A percentile compares a stretch with the other conserved stretches of the same genome.
Evolutionary conservation across 2,888 invertebrate species (phyloP).

Genomic region (Polydesmus complanatus): DNA sequence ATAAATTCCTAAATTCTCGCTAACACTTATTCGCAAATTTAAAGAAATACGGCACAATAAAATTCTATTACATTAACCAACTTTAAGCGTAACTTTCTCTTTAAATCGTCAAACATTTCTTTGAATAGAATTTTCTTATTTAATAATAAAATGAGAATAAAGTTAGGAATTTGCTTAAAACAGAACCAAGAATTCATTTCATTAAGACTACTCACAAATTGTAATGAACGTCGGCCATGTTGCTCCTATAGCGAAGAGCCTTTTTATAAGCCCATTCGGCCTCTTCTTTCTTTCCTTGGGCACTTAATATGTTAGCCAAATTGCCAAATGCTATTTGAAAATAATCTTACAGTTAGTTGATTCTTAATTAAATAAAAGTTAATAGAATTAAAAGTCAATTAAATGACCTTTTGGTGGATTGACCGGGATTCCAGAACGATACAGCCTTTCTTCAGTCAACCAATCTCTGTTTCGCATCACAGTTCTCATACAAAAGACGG

Average conservation of each 20-base stretch:
- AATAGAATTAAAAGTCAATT: neutral
- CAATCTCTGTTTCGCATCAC: conserved; percentile 75
- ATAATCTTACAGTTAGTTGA: neutral
- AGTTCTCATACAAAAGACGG: conserved; percentile 45
- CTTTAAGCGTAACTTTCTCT: neutral
- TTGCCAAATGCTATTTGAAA: conserved; percentile 73
- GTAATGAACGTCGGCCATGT: conserved; percentile 98
- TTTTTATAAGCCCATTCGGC: conserved; percentile 83
- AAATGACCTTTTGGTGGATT: conserved; percentile 90
- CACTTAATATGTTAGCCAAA: conserved; percentile 85
- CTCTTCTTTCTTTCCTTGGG: conserved; percentile 69
- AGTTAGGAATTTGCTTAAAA: too few species aligned
- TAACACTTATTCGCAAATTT: neutral
- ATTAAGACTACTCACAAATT: conserved; percentile 70
- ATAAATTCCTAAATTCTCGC: neutral
- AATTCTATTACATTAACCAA: neutral
- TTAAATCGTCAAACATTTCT: neutral
- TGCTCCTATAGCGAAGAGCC: conserved; percentile 78
- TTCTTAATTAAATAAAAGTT: neutral
- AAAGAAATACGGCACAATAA: neutral
- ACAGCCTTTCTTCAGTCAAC: conserved; percentile 83
- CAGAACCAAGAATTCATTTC: too few species aligned
- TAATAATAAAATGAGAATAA: too few species aligned
- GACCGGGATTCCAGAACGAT: conserved; percentile 73
- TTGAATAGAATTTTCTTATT: too few species aligned